Conservation (phyloP, 2,797 vertebrate genomes). For the Anguilla obscura region DNA sequence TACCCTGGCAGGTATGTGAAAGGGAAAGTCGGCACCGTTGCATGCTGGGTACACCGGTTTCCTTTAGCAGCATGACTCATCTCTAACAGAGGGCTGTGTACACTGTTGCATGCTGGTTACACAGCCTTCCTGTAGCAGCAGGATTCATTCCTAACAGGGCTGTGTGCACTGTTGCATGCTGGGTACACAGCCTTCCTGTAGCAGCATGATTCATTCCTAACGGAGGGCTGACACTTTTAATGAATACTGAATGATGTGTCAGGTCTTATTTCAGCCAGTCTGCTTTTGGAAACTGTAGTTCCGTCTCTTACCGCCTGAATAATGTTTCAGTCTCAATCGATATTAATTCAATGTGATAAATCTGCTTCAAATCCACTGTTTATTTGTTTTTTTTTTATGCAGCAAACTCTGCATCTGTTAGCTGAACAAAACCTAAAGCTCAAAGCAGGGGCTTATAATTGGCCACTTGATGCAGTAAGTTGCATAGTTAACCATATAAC, state of each 20-base stretch:
- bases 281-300: background rate
- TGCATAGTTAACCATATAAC: background rate
- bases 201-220: background rate
- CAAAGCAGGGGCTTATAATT: background rate
- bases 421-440: background rate
- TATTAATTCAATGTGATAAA: background rate
- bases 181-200: no score
- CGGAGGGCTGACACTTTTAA: background rate
- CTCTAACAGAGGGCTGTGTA: no score
- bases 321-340: background rate
- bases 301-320: background rate
- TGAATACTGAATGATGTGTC: constrained; percentile 3
- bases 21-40: background rate
- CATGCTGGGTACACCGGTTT: background rate
- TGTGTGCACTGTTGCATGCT: no score
- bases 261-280: background rate
- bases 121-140: no score
- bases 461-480: background rate
- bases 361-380: background rate
- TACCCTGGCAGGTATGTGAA: constrained; percentile 79
- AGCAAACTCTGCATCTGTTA: background rate
- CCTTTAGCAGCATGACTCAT: background rate
- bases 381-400: background rate
- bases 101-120: no score
- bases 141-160: no score